Percentiles rank a stretch among this genome's conserved stretches.
These are phyloP conservation scores for Phasianus colchicus DNA, from an alignment of 2,113 vertebrate species.

Conservation along the genomic window DNA sequence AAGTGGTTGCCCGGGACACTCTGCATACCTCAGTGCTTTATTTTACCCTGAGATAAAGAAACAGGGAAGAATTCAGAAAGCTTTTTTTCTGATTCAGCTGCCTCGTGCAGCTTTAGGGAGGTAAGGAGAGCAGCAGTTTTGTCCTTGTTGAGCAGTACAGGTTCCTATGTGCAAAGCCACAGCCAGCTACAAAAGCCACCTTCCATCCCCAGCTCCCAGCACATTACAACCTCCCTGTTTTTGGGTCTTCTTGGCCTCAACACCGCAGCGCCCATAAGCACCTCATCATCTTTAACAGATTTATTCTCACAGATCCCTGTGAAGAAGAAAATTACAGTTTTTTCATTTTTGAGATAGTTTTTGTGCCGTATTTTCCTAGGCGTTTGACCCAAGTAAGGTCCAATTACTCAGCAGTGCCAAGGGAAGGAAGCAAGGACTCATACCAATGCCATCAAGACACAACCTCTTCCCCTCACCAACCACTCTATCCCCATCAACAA, in stretches of 20 bases:
- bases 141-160: neutral
- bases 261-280: neutral
- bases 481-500: neutral
- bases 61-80: neutral
- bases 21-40: neutral
- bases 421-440: accelerated
- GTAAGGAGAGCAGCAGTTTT: neutral
- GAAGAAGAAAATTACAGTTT: neutral
- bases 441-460: neutral
- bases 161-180: neutral
- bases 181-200: neutral
- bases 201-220: neutral
- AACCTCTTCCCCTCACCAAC: neutral
- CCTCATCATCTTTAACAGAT: neutral
- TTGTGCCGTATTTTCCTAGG: neutral
- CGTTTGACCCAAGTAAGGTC: no score
- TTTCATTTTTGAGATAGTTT: neutral
- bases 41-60: neutral
- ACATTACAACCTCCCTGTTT: neutral
- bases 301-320: neutral
- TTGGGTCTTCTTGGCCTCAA: neutral
- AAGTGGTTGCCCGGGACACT: neutral
- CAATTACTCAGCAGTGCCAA: accelerated
- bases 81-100: neutral
- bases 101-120: neutral